Base-by-base conservation (phyloP, 2,888 invertebrate genomes). In the Anaspis maculata region DNA sequence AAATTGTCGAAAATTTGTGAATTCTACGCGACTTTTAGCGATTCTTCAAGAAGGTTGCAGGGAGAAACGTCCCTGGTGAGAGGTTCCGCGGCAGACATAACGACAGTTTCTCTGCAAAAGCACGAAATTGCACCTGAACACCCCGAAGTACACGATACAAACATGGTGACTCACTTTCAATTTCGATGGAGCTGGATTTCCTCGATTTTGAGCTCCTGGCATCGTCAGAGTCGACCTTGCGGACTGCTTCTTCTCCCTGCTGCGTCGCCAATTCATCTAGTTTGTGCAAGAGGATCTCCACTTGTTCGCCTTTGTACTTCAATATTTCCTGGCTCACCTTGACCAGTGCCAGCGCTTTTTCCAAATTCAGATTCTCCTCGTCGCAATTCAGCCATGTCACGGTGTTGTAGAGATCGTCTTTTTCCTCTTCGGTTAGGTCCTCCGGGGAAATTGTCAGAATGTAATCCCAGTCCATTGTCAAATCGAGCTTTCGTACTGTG, bases 241-340 rank as follows among this genome's bases (percentile, higher is more conserved):
- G 54, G 0, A 59, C 62, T 44, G 67, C 68, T 38, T 68, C 66
- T 49, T 65, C 65, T 3, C 64, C 67, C 50, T 68, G 66, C 41
- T 60, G 62, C 3, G 56, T 57, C 2, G 69, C 68, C 34, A 73
- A 53, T 42, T 72, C 70, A 39, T 72, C 70, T 23, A 73, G 59
- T 55, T 73, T 73, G 15, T 68, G 59, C 6, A 71, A 54, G 27
- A 73, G 48, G 2, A 69, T 68, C 45, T 72, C 71, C 2, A 73
- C 72, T 71, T 82, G 80, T 62, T 79, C 79, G 39, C 72, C 75
- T 66, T 80, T 82, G 45, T 73, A 74, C 52, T 77, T 77, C 27
- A 82, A 56, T 48, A 80, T 71, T 62, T 79, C 79, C 57, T 80
- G 79, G n/a, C 76, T 67, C 2, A 80, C 59, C 52, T 70, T 68